Evolutionary conservation across 1,140 invertebrate genomes (phyloP), one percentile per base, ranked within the genome.

Genomic region (Zeugodacus cucurbitae): DNA sequence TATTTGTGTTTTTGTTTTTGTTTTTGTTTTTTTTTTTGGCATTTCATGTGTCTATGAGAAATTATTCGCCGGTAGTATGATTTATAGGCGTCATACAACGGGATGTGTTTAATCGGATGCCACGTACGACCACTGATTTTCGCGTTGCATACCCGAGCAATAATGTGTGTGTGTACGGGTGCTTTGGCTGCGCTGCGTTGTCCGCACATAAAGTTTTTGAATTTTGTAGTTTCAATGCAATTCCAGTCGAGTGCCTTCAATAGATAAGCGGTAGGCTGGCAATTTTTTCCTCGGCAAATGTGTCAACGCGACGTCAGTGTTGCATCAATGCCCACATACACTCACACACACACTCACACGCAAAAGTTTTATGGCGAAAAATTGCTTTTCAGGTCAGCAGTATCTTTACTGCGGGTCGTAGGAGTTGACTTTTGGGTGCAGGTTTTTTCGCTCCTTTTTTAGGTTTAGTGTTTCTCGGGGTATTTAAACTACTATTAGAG

Each of bases 211-310:
- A 22, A 62, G 58, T 62, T 74, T 41, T 41, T n/a, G 67, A 74
- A 32, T 74, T 74, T 74, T 37, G 34, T 22, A 22, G 17, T 74
- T 74, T 74, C 67, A 37, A 74, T 74, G 67, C 67, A 37, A 74
- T 41, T 74, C 32, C 34, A 37, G 14, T 41, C 34, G 67, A 74
- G 67, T 74, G 67, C 67, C 29, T 74, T 11, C 67, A 37, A 41
- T 74, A 74, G 67, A 74, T 74, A 74, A 74, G 67, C 67, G 67
- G 34, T 37, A 74, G 67, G 67, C 67, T 74, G 34, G 34, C 32
- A 32, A 34, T 34, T 74, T 74, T 74, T 74, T 74, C 5, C 17
- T 20, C 32, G 22, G 22, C 67, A 74, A 74, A 74, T 74, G 8
- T 74, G 67, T 74, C 67, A 74, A 74, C 67, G 67, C 67, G 34